phyloP scores from a whole-genome alignment of 1,140 invertebrate species.

The Trialeurodes vaporariorum region DNA sequence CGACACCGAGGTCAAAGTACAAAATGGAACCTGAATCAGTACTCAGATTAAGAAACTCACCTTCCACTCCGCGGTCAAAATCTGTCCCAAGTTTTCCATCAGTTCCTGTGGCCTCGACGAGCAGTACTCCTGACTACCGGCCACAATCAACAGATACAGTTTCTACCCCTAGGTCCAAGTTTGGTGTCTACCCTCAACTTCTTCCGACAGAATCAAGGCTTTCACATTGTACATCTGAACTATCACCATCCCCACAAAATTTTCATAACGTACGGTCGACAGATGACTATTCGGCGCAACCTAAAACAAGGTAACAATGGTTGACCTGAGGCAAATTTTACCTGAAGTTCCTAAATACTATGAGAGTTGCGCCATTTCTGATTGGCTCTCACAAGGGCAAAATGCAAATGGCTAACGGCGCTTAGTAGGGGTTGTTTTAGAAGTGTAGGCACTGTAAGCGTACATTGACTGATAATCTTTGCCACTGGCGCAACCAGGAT shows the following conservation, averaged over 20 bases:
- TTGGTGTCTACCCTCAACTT: neutral
- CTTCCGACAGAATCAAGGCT: neutral
- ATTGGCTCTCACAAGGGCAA: no score
- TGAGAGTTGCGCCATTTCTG: no score
- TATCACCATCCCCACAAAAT: neutral
- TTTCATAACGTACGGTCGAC: neutral
- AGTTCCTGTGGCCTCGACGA: neutral
- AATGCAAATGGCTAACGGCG: no score
- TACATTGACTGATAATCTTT: no score
- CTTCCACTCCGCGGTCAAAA: neutral
- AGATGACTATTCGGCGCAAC: neutral
- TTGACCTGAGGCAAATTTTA: no score
- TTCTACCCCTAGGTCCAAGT: neutral
- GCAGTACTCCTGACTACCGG: neutral
- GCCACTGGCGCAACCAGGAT: no score
- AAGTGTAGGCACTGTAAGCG: no score
- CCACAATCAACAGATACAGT: neutral
- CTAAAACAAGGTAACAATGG: neutral
- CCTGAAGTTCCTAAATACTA: no score
- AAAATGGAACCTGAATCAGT: neutral
- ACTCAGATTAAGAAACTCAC: neutral
- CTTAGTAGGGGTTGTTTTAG: no score
- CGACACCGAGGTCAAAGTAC: neutral
- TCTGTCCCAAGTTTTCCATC: neutral
- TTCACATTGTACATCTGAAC: neutral